A percentile compares a stretch with the other conserved stretches of the same genome.
These are phyloP conservation scores for Aspidapion aeneum DNA, from an alignment of 2,888 invertebrate genomes.

Conservation along the genomic window DNA sequence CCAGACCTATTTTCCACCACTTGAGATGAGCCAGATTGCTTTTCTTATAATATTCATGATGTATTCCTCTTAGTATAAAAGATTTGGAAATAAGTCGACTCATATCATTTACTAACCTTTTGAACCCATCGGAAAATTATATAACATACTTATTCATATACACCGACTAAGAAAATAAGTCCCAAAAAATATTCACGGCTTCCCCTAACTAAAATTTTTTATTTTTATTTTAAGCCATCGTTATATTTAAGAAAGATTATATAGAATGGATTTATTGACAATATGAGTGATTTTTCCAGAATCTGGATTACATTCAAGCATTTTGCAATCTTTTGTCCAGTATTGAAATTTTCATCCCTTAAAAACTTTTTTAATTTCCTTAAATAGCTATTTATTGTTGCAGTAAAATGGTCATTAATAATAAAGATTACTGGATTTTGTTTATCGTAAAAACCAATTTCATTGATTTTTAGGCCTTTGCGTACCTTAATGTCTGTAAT, in stretches of 20 bases:
- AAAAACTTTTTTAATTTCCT: background rate
- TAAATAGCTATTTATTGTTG: background rate
- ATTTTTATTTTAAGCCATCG: too few relatives aligned
- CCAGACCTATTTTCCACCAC: too few relatives aligned
- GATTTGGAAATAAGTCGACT: too few relatives aligned
- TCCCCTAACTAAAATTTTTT: too few relatives aligned
- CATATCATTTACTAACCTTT: too few relatives aligned
- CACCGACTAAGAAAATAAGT: too few relatives aligned
- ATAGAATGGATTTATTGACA: background rate
- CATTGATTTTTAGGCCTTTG: background rate
- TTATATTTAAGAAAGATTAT: background rate
- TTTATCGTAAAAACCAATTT: background rate
- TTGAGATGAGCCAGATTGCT: too few relatives aligned
- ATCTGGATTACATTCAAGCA: background rate
- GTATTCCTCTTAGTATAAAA: too few relatives aligned
- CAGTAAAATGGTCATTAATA: constrained; percentile 5
- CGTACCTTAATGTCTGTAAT: background rate
- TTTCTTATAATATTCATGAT: too few relatives aligned
- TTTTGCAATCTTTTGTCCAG: background rate
- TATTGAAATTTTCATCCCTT: background rate
- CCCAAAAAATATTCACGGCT: too few relatives aligned
- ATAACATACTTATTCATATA: too few relatives aligned
- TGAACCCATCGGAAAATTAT: too few relatives aligned
- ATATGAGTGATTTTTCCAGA: background rate
- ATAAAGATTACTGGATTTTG: background rate